These are phyloP conservation scores for Fringilla coelebs DNA, from an alignment of 2,797 vertebrate species.

Conservation along the genomic window DNA sequence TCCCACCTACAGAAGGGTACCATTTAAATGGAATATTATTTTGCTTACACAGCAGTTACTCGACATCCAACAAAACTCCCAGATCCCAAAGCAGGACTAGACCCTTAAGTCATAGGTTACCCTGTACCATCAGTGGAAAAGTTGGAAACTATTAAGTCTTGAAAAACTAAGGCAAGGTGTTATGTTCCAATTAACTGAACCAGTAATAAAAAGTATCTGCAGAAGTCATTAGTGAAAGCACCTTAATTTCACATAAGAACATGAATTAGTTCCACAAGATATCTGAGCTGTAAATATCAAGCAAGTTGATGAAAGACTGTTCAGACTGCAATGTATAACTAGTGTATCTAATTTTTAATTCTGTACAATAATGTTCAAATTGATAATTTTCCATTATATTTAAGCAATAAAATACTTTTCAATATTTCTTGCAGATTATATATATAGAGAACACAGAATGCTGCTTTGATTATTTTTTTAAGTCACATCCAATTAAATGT, in stretches of 20 bases:
- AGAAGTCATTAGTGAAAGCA: background rate
- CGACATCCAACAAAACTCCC: background rate
- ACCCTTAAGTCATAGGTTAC: background rate
- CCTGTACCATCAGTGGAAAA: background rate
- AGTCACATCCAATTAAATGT: background rate
- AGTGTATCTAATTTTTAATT: background rate
- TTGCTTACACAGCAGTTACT: background rate
- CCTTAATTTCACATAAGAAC: background rate
- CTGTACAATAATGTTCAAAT: background rate
- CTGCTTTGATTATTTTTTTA: background rate
- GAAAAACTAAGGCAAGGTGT: background rate
- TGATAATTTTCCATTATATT: background rate
- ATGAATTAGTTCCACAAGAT: background rate
- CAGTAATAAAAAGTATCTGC: background rate
- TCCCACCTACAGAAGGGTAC: background rate
- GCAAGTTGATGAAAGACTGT: background rate
- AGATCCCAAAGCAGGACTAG: background rate
- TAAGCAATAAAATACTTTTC: background rate
- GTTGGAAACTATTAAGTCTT: background rate
- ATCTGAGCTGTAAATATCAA: slow-evolving; percentile 15
- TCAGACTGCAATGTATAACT: background rate
- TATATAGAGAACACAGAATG: background rate
- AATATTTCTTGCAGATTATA: background rate
- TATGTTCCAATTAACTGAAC: background rate
- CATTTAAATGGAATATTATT: background rate